Percentiles rank a stretch among this genome's conserved stretches.
Evolutionary conservation across 2,113 vertebrate genomes (phyloP).

Genomic region (Nerophis ophidion): DNA sequence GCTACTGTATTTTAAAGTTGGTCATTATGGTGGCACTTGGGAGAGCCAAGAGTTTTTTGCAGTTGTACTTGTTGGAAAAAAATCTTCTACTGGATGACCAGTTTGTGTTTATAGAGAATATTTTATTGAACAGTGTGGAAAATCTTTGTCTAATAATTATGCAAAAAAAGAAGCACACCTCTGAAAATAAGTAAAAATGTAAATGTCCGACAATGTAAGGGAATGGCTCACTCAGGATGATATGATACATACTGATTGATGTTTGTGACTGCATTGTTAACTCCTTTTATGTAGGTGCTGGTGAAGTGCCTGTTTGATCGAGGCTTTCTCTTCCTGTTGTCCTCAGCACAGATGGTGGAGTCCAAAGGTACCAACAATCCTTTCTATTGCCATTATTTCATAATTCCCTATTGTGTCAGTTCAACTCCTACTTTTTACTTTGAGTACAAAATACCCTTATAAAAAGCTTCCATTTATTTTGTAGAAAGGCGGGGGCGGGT

Average conservation of each 20-base stretch:
- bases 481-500: constrained; percentile 76
- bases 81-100: too few species aligned
- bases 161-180: too few species aligned
- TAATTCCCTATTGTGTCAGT: constrained; percentile 18
- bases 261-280: constrained; percentile 16
- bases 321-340: constrained; percentile 89
- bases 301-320: constrained; percentile 86
- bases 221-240: neutral
- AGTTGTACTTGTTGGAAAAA: too few species aligned
- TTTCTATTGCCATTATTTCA: constrained; percentile 13
- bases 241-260: neutral
- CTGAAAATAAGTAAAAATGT: neutral
- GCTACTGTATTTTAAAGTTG: too few species aligned
- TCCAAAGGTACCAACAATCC: constrained; percentile 75
- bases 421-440: constrained; percentile 36
- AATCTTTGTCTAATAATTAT: too few species aligned
- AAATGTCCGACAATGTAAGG: neutral
- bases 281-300: constrained; percentile 76
- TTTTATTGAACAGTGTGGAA: too few species aligned
- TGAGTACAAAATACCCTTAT: constrained; percentile 15
- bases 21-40: too few species aligned
- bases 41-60: too few species aligned
- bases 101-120: too few species aligned
- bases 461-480: constrained; percentile 41
- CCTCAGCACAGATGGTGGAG: constrained; percentile 82